phyloP scores from a whole-genome alignment of 2,888 invertebrate species.

The Galerucella nymphaeae region DNA sequence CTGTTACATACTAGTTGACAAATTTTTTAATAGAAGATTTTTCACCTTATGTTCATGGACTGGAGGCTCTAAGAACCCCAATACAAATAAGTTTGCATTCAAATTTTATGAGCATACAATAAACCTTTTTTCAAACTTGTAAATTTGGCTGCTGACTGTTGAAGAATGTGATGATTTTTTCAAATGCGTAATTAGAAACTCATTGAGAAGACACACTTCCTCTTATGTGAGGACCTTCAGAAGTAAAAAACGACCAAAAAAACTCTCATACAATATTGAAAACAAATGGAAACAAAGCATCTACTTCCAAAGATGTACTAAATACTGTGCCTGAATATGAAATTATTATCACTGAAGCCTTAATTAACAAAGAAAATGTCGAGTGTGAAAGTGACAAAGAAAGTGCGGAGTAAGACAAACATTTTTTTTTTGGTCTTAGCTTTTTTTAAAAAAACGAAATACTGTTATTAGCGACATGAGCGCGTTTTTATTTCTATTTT shows the following conservation, averaged over 20 bases:
- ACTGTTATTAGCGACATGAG: too few species aligned
- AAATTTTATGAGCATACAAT: conserved; percentile 22
- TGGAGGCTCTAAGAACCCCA: conserved; percentile 12
- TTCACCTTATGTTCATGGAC: conserved; percentile 19
- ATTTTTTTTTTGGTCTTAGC: too few species aligned
- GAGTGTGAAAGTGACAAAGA: too few species aligned
- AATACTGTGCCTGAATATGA: too few species aligned
- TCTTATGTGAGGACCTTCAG: conserved; percentile 15
- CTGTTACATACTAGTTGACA: conserved; percentile 15
- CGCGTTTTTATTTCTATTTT: too few species aligned
- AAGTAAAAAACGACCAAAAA: conserved; percentile 24
- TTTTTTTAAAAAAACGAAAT: too few species aligned
- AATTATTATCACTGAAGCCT: too few species aligned
- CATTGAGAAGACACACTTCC: conserved; percentile 2
- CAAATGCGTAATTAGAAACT: conserved; percentile 14
- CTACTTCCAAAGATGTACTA: too few species aligned
- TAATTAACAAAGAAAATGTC: too few species aligned
- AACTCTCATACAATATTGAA: conserved; percentile 11
- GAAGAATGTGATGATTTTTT: conserved; percentile 26
- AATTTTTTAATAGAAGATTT: conserved; percentile 13
- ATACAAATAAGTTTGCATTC: conserved; percentile 16
- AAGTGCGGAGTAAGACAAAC: too few species aligned
- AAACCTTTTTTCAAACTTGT: conserved; percentile 28
- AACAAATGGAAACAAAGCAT: too few species aligned
- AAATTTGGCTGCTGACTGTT: conserved; percentile 17